Evolutionary conservation across 2,113 vertebrate genomes (phyloP).

Genomic region (Phaethornis superciliosus): DNA sequence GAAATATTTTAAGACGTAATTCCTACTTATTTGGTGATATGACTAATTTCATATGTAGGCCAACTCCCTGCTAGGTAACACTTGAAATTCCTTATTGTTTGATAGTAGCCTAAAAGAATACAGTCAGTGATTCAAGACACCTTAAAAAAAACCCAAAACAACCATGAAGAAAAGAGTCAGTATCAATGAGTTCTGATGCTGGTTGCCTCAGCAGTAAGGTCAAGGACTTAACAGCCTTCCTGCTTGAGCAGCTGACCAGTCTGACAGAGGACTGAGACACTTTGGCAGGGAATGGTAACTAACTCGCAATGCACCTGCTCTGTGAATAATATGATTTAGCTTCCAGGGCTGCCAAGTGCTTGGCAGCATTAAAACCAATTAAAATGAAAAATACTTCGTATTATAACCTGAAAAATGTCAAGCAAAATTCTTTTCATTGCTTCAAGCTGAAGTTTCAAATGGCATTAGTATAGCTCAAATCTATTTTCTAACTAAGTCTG

Average conservation of each 20-base stretch:
- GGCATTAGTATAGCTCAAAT: neutral
- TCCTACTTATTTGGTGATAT: neutral
- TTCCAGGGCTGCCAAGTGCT: constrained; percentile 28
- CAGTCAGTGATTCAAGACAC: neutral
- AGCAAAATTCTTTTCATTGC: constrained; percentile 19
- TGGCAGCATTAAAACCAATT: constrained; percentile 58
- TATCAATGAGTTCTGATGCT: neutral
- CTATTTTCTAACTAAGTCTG: neutral
- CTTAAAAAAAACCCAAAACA: neutral
- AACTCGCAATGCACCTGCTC: neutral
- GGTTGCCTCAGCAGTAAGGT: neutral
- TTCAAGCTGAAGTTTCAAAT: constrained; percentile 14
- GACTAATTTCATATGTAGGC: neutral
- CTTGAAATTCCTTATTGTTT: neutral
- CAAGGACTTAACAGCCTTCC: neutral
- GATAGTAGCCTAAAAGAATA: neutral
- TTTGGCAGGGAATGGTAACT: neutral
- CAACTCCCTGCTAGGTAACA: neutral
- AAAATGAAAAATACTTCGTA: constrained; percentile 43
- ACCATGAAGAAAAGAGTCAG: neutral
- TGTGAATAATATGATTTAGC: constrained; percentile 20
- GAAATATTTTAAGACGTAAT: neutral
- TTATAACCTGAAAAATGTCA: constrained; percentile 44
- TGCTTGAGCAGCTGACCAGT: neutral
- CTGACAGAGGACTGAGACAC: neutral